Evolutionary conservation across 2,888 invertebrate genomes (phyloP).

Genomic region (Colostygia pectinataria): DNA sequence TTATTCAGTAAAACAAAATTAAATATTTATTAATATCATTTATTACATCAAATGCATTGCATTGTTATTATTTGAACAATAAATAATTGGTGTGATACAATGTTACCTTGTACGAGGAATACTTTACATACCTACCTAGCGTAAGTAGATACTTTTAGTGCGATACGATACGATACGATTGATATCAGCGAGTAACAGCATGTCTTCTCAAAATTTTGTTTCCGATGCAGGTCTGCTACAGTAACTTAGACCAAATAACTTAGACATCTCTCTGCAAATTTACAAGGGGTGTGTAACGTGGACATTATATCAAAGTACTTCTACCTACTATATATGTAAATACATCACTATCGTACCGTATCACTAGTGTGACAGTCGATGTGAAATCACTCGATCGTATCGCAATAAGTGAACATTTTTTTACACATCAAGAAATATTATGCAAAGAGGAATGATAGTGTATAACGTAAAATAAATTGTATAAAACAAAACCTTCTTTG

Average conservation of each 20-base stretch:
- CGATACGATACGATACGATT: no score
- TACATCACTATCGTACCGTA: no score
- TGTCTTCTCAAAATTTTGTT: no score
- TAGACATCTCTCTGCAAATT: no score
- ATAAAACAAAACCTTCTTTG: constrained; percentile 63
- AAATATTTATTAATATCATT: constrained; percentile 53
- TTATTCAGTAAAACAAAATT: not conserved
- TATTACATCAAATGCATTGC: constrained; percentile 82
- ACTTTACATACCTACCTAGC: constrained; percentile 35
- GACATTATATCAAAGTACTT: no score
- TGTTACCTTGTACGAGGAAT: constrained; percentile 59
- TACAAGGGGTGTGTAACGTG: no score
- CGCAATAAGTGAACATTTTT: constrained; percentile 35
- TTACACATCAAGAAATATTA: constrained; percentile 44
- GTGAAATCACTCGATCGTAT: no score
- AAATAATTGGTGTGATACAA: constrained; percentile 71
- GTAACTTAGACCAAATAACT: no score
- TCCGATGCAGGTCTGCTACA: no score
- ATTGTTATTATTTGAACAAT: constrained; percentile 69
- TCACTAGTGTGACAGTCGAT: not conserved
- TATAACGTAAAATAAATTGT: constrained; percentile 48
- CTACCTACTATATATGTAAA: no score
- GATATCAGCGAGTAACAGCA: no score
- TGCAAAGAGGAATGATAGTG: constrained; percentile 54
- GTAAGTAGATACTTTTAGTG: constrained; percentile 30